A percentile compares a stretch with the other conserved stretches of the same genome.
These are phyloP conservation scores for Proteles cristata DNA, from an alignment of 2,113 vertebrate genomes.

Conservation along the genomic window DNA sequence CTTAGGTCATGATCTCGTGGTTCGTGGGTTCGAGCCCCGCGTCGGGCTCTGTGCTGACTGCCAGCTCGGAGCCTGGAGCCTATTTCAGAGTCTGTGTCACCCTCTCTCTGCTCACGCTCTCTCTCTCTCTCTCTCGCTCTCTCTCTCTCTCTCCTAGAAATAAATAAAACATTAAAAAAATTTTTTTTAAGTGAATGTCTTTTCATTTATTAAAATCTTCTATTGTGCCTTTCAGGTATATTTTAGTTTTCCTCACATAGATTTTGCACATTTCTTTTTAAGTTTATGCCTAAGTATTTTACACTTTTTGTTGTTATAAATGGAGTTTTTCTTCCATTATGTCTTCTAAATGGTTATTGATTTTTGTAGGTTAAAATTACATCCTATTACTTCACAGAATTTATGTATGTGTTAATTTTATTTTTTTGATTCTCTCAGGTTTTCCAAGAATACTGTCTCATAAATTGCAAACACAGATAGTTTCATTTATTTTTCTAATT, in stretches of 20 bases:
- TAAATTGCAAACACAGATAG: background rate
- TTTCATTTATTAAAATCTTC: conserved; percentile 36
- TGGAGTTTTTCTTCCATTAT: background rate
- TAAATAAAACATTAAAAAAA: too few relatives aligned
- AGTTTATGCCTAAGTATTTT: background rate
- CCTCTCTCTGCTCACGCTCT: too few relatives aligned
- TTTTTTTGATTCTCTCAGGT: background rate
- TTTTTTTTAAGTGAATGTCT: background rate
- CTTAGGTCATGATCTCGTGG: too few relatives aligned
- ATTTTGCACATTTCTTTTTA: background rate
- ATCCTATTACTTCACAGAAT: background rate
- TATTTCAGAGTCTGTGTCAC: too few relatives aligned
- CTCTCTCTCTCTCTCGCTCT: too few relatives aligned
- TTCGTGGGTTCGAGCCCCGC: too few relatives aligned
- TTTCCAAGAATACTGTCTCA: conserved; percentile 33
- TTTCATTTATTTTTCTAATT: conserved; percentile 47
- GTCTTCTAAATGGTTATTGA: background rate
- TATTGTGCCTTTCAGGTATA: background rate
- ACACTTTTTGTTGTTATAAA: background rate
- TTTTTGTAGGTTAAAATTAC: background rate
- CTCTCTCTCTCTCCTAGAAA: too few relatives aligned
- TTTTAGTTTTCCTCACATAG: background rate
- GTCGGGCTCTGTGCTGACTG: too few relatives aligned
- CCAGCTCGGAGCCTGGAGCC: too few relatives aligned
- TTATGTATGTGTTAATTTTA: background rate